These are phyloP conservation scores for Setipinna tenuifilis DNA, from an alignment of 2,797 vertebrate genomes.

Conservation along the genomic window DNA sequence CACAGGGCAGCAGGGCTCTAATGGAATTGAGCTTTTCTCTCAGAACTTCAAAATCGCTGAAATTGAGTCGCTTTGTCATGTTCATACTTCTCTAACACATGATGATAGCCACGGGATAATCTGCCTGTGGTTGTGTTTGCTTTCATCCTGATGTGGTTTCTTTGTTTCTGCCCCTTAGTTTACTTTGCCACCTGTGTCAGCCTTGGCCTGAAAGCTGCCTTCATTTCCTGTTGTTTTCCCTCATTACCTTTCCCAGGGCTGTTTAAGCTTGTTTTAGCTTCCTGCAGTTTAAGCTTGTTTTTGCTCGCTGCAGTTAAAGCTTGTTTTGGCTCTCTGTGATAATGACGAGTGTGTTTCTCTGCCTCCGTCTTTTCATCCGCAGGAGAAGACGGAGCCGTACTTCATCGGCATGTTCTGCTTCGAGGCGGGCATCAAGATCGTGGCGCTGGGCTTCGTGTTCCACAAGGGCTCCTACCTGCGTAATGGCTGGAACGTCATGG, in stretches of 20 bases:
- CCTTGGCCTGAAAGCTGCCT: not conserved
- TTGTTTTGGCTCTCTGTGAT: not conserved
- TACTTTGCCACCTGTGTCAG: not conserved
- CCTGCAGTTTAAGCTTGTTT: not conserved
- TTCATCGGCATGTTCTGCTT: slow-evolving; percentile 99
- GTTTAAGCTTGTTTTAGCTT: not conserved
- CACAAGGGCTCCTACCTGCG: slow-evolving; percentile 98
- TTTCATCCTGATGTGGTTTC: not conserved
- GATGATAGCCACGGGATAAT: not conserved
- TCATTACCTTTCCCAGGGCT: not conserved
- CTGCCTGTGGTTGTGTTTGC: not conserved
- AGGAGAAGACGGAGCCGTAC: slow-evolving; percentile 98
- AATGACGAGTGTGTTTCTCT: slow-evolving; percentile 19
- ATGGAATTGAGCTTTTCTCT: not conserved
- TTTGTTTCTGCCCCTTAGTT: not conserved
- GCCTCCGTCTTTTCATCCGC: slow-evolving; percentile 26
- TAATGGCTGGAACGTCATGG: slow-evolving; percentile 99
- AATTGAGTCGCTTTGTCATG: not conserved
- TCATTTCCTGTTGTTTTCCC: not conserved
- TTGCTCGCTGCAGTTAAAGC: not conserved
- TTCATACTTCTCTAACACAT: not conserved
- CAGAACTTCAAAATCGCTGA: not conserved
- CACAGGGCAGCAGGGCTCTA: not conserved
- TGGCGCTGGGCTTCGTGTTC: slow-evolving; percentile 95
- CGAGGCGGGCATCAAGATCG: slow-evolving; percentile 97